Evolutionary conservation across 2,888 invertebrate genomes (phyloP).

Genomic region (Macropis europaea): DNA sequence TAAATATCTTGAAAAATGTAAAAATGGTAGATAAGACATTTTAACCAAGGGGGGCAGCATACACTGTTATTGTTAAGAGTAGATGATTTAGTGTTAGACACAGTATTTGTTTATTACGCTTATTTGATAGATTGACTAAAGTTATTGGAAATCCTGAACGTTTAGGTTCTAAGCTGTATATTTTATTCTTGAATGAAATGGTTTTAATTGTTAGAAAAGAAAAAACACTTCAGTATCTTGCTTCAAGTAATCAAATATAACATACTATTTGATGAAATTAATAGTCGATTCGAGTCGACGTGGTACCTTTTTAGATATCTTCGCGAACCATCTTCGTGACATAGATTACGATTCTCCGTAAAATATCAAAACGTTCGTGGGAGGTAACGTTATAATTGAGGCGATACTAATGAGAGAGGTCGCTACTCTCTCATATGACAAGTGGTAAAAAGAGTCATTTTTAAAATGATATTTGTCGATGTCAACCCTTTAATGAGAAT

Average conservation of each 20-base stretch:
- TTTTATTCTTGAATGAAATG: too few species aligned
- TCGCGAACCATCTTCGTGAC: neutral
- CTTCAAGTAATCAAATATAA: too few species aligned
- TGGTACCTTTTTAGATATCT: neutral
- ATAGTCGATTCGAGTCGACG: neutral
- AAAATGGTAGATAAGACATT: too few species aligned
- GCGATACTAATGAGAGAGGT: conserved; percentile 40
- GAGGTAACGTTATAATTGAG: conserved; percentile 27
- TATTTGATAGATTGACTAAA: too few species aligned
- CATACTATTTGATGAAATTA: neutral
- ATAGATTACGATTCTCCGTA: neutral
- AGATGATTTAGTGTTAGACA: too few species aligned
- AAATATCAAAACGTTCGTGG: conserved; percentile 13
- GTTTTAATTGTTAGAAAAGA: too few species aligned
- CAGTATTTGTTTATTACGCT: too few species aligned
- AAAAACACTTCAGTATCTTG: neutral
- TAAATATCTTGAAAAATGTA: too few species aligned
- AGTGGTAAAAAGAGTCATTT: conserved; percentile 14
- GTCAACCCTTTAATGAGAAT: conserved; percentile 7
- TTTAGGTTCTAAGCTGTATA: too few species aligned
- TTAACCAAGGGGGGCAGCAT: too few species aligned
- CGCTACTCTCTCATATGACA: conserved; percentile 12
- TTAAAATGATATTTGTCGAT: conserved; percentile 27
- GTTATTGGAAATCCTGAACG: too few species aligned
- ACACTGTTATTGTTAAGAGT: too few species aligned